Base-by-base conservation (phyloP, 2,113 vertebrate genomes). In the Engraulis encrasicolus region DNA sequence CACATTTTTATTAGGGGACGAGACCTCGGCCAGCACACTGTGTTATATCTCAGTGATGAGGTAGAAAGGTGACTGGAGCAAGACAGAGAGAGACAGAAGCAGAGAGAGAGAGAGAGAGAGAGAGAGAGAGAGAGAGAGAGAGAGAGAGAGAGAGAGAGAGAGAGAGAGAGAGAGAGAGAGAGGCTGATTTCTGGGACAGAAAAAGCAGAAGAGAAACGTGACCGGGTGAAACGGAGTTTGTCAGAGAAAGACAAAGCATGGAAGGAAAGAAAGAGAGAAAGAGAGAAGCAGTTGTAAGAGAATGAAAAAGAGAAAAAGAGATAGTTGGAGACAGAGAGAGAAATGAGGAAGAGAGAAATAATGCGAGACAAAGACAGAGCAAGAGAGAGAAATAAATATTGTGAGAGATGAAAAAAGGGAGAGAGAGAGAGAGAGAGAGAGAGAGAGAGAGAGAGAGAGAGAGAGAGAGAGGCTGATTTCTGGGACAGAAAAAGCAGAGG, bases 41-140 rank as follows among this genome's bases (percentile, higher is more conserved):
- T 17, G 66, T 19, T 74, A 74, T 23, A 40, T 50, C 81, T 81
- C 80, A 71, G 81, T 2, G 54, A 48, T 45, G 50, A 40, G 66
- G 66, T 31, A 74, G 14, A 34, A 34, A 34, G 31, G n/a, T 66
- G 12, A 5, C 17, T 20, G 52, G 19, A 20, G 17, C 50, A 48
- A 82, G 17, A 20, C 52, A 66, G 37, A 38, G 66, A 37, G 23
- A 27, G 6, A 23, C 31, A 81, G 23, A 45, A 27, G 83, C 34
- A 78, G 54, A 50, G 78, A 52, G 20, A 79, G 38, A 38, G 34
- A 66, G 78, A 40, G 79, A 52, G 14, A 80, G 34, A 81, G 37
- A 15, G 19, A 50, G 54, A 19, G 23, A 79, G 12, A 83, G 54
- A 34, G 40, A 9, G 3, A 20, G 52, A 20, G 19, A 54, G 6